Evolutionary conservation across 2,113 vertebrate species (phyloP), one percentile per base, ranked within the genome.

Genomic region (Oceanites oceanicus): DNA sequence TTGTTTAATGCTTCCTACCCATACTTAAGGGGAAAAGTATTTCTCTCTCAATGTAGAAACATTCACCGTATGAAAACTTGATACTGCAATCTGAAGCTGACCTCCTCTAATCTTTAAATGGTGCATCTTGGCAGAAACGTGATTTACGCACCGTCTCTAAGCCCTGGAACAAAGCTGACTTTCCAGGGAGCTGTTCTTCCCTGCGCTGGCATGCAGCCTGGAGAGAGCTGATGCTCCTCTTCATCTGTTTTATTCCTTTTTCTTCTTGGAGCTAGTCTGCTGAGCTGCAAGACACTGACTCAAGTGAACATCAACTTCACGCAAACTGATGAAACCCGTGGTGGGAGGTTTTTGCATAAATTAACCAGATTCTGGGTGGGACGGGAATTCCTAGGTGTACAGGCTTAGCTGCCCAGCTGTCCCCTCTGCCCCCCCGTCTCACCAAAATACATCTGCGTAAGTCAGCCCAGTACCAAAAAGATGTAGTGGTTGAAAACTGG

Each of bases 111-210:
- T 74, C 79, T 80, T 62, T 34, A 59, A 59, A 22, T 34, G 82
- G 82, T 71, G 68, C 44, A 27, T 88, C 75, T 76, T 80, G 90
- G 79, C 88, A 96, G 88, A 62, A 62, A 50, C 25, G 49, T 45
- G 87, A 74, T 92, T 82, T 74, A 50, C 0, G 0, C 1, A 1
- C 58, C 5, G 14, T 55, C 56, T 49, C 82, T 87, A 52, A 78
- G 55, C 61, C 44, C 66, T 65, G 56, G 86, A 94, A 89, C 56
- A 71, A 85, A 85, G 80, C 81, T 82, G 73, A 11, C 70, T 91
- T 84, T 91, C 84, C 66, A 79, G 84, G 88, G 87, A 95, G 77
- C 84, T 78, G 80, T 84, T 94, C 76, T 67, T 86, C 71, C 90
- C 47, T 90, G 67, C 6, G 1, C 71, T 88, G 78, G 78, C 71